Conservation (phyloP, 2,888 invertebrate species). For the Stenchaetothrips biformis region DNA sequence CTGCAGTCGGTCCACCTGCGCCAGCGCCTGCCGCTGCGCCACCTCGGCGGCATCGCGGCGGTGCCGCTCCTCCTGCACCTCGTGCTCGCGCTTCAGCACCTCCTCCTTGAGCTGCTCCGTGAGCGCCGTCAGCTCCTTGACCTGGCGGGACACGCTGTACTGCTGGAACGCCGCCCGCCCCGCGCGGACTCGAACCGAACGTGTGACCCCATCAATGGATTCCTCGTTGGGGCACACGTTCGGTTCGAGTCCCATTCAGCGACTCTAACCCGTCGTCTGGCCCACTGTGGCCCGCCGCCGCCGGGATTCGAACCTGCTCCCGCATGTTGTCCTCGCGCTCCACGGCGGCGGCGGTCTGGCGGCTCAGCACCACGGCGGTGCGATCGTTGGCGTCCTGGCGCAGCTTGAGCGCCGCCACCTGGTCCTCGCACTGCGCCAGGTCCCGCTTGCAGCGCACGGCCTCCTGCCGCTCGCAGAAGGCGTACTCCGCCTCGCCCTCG, state of each 20-base stretch:
- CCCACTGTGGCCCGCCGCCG: too few species aligned
- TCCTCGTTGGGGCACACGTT: too few species aligned
- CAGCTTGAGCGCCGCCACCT: neutral
- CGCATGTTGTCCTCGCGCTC: neutral
- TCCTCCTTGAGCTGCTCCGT: slow-evolving; percentile 3
- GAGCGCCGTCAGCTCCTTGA: slow-evolving; percentile 5
- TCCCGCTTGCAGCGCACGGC: neutral
- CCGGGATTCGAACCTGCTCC: neutral
- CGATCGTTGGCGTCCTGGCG: neutral
- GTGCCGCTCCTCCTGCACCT: neutral
- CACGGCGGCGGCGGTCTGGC: neutral
- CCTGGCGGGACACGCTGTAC: neutral
- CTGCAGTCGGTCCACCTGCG: neutral
- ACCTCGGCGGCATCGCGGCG: neutral
- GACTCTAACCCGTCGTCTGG: too few species aligned
- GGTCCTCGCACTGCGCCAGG: neutral
- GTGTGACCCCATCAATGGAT: too few species aligned
- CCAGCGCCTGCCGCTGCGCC: neutral
- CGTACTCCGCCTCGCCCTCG: slow-evolving; percentile 12
- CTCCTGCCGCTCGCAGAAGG: neutral
- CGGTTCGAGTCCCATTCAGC: too few species aligned
- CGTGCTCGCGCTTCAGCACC: neutral
- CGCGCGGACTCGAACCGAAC: too few species aligned
- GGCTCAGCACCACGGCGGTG: neutral
- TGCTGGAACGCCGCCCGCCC: too few species aligned